These are phyloP conservation scores for Artemia sinica DNA, from an alignment of 2,888 invertebrate species.

Conservation along the genomic window DNA sequence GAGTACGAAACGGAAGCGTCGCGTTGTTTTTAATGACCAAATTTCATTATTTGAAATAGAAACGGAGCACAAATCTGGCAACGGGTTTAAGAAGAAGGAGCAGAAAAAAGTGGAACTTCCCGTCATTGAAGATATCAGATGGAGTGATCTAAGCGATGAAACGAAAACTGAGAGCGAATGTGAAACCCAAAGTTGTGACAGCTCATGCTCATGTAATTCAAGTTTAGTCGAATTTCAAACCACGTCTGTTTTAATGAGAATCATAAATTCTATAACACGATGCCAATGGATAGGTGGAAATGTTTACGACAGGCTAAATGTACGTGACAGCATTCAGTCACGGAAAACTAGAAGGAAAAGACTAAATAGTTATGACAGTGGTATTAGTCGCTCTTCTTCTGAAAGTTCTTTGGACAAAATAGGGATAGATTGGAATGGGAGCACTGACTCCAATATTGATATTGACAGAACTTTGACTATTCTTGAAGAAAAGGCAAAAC, in stretches of 20 bases:
- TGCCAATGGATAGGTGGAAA: slow-evolving; percentile 9
- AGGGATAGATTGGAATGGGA: slow-evolving; percentile 27
- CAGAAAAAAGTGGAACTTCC: neutral
- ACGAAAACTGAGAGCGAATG: slow-evolving; percentile 12
- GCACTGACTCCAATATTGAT: slow-evolving; percentile 33
- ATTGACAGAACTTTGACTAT: slow-evolving; percentile 35
- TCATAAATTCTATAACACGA: neutral
- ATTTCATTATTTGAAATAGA: slow-evolving; percentile 16
- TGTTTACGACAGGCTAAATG: slow-evolving; percentile 4
- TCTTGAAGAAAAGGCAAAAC: slow-evolving; percentile 33
- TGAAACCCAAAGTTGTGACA: neutral
- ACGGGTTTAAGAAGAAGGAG: slow-evolving; percentile 16
- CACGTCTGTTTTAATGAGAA: slow-evolving; percentile 12
- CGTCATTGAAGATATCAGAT: neutral
- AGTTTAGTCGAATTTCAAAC: slow-evolving; percentile 1
- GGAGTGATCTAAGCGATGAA: neutral
- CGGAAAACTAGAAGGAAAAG: slow-evolving; percentile 1
- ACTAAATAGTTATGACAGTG: neutral
- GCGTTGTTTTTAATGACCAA: slow-evolving; percentile 15
- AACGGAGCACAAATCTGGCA: slow-evolving; percentile 15
- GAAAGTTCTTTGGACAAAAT: neutral
- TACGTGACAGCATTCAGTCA: slow-evolving; percentile 4
- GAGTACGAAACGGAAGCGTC: neutral
- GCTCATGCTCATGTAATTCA: neutral
- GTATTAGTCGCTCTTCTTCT: slow-evolving; percentile 15